Conservation (phyloP, 2,797 vertebrate genomes). For the Columba guinea region DNA sequence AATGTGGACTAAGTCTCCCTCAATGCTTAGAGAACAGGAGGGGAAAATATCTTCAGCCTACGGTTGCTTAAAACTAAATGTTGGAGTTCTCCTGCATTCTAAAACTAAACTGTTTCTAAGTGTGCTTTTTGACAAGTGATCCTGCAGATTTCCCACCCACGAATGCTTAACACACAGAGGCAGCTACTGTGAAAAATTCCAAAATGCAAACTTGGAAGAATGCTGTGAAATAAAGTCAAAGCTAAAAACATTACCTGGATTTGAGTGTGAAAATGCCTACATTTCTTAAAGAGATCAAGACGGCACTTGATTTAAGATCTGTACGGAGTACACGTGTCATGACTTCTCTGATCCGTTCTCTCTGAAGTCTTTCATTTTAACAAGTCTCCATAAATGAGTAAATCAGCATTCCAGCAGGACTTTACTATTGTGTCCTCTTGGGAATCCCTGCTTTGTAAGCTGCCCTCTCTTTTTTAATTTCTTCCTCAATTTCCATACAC, state of each 20-base stretch:
- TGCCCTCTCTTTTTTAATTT: neutral
- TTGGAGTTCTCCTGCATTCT: neutral
- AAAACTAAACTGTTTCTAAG: neutral
- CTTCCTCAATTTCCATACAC: slow-evolving; percentile 23
- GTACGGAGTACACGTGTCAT: neutral
- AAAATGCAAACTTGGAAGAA: neutral
- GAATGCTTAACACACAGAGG: neutral
- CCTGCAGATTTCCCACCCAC: neutral
- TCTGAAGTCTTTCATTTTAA: neutral
- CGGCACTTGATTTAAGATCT: neutral
- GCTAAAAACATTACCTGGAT: neutral
- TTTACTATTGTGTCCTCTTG: neutral
- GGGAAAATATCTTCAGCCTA: neutral
- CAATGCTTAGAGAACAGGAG: neutral
- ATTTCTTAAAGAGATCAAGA: neutral
- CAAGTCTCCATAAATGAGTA: neutral
- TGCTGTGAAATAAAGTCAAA: neutral
- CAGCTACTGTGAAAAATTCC: neutral
- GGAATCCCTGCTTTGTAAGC: slow-evolving; percentile 22
- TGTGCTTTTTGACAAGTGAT: neutral
- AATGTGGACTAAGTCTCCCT: neutral
- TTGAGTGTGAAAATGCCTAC: neutral
- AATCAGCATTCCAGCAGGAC: neutral
- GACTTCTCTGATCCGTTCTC: neutral
- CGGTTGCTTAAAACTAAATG: neutral